Evolutionary conservation across 1,140 invertebrate species (phyloP), one percentile per base, ranked within the genome.

Genomic region (Philopotamus ludificatus): DNA sequence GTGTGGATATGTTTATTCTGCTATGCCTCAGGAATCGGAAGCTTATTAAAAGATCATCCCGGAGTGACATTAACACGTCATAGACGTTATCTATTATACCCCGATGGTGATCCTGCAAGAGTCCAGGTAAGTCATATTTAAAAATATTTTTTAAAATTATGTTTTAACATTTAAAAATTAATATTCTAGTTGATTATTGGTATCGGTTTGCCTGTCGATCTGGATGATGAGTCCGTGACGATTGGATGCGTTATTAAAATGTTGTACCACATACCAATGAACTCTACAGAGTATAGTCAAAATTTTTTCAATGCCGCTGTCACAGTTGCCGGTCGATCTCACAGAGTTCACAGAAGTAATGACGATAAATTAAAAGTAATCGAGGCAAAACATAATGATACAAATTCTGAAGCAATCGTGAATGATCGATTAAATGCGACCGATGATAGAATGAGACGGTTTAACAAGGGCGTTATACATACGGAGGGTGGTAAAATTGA

Each of bases 171-270:
- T n/a, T n/a, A n/a, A n/a, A n/a, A n/a, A 34, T 34, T 34, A 7
- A 34, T 34, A 7, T 77, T 77, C 61, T 73, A 88, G 85, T 75
- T 86, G 41, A 87, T 88, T 74, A 81, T 86, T 28, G 87, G 86
- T 62, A 71, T 87, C 42, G 86, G 86, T 67, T 81, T 87, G 23
- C 87, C 87, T 1, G 74, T 88, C 8, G 84, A 87, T 73, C 71
- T 87, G 26, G 81, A 86, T 63, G 79, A 82, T 54, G 80, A 83
- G 51, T 83, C 82, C 53, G 79, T 87, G 0, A 86, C 86, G 4
- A 79, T 87, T 10, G 86, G 86, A 1, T 79, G 81, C 1, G 86
- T 87, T 34, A 77, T 86, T 1, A 89, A 88, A 76, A 79, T 84
- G 25, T 76, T 84, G 45, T 88, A 85, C 74, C 73, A 77, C 18